Evolutionary conservation across 1,140 invertebrate species (phyloP).

Genomic region (Tigriopus japonicus): DNA sequence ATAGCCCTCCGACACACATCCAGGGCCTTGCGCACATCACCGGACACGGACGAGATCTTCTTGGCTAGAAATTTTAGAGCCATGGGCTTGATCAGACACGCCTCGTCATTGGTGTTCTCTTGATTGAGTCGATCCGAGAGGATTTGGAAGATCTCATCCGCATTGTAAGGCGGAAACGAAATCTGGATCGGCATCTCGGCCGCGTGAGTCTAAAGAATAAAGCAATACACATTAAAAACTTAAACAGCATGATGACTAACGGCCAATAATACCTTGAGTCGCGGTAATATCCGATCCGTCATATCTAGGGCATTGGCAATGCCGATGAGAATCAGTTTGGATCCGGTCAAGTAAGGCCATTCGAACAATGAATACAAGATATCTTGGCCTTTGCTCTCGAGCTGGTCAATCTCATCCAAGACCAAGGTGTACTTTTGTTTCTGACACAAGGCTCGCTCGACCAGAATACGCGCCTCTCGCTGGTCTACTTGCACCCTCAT

Average conservation of each 20-base stretch:
- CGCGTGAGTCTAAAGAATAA: conserved; percentile 15
- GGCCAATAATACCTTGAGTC: conserved; percentile 40
- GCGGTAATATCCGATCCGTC: conserved; percentile 69
- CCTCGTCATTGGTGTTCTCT: conserved; percentile 31
- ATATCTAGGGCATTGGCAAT: conserved; percentile 92
- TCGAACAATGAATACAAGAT: conserved; percentile 84
- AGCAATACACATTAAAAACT: too few relatives aligned
- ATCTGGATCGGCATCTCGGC: conserved; percentile 37
- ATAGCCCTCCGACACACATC: conserved; percentile 45
- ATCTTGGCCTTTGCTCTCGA: conserved; percentile 59
- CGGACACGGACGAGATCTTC: conserved; percentile 86
- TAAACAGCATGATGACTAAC: background rate
- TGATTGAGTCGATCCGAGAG: conserved; percentile 22
- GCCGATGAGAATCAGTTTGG: conserved; percentile 63
- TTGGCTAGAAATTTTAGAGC: conserved; percentile 73
- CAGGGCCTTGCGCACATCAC: conserved; percentile 77
- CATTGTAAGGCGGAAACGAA: conserved; percentile 81
- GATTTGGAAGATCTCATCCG: conserved; percentile 69
- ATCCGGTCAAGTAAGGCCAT: conserved; percentile 52
- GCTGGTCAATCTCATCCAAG: conserved; percentile 91
- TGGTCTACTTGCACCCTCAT: conserved; percentile 15
- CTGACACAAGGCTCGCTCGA: background rate
- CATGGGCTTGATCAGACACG: conserved; percentile 46
- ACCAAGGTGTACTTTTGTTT: conserved; percentile 39
- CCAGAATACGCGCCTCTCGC: background rate